Evolutionary conservation across 1,140 invertebrate genomes (phyloP).

Genomic region (Bicyclus anynana): DNA sequence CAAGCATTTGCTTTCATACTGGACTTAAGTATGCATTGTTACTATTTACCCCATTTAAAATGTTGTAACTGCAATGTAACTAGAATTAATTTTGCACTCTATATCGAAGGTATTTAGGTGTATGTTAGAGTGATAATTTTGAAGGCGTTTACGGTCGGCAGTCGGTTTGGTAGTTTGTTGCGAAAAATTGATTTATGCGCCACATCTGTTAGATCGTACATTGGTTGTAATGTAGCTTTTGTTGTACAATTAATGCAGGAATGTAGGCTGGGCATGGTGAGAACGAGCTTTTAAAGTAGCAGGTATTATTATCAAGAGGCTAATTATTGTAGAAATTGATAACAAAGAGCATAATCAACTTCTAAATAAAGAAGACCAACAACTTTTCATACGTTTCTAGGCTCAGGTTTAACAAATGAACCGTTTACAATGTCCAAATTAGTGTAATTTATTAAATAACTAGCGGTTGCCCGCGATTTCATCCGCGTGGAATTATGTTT

Average conservation of each 20-base stretch:
- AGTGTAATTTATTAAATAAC: no score
- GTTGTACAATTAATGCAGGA: slow-evolving; percentile 25
- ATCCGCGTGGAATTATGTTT: no score
- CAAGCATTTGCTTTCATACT: slow-evolving; percentile 23
- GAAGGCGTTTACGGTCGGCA: slow-evolving; percentile 11
- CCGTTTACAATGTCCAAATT: no score
- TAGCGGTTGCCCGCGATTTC: no score
- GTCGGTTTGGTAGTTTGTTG: slow-evolving; percentile 42
- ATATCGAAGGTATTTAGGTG: neutral
- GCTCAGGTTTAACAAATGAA: no score
- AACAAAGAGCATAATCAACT: no score
- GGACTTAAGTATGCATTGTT: slow-evolving; percentile 32
- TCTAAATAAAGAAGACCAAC: no score
- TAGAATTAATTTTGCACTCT: slow-evolving; percentile 6
- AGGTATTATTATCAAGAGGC: neutral
- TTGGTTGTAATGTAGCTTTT: slow-evolving; percentile 34
- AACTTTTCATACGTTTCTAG: no score
- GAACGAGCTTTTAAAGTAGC: slow-evolving; percentile 14
- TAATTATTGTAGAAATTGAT: neutral
- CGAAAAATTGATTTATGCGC: slow-evolving; percentile 71
- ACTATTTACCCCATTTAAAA: slow-evolving; percentile 8
- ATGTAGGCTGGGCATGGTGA: slow-evolving; percentile 39
- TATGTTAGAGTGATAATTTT: slow-evolving; percentile 2
- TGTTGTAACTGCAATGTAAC: slow-evolving; percentile 5
- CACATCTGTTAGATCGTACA: slow-evolving; percentile 52